Percentiles rank a stretch among this genome's conserved stretches.
phyloP scores from a whole-genome alignment of 2,888 invertebrate genomes.

The Microctonus aethiopoides region DNA sequence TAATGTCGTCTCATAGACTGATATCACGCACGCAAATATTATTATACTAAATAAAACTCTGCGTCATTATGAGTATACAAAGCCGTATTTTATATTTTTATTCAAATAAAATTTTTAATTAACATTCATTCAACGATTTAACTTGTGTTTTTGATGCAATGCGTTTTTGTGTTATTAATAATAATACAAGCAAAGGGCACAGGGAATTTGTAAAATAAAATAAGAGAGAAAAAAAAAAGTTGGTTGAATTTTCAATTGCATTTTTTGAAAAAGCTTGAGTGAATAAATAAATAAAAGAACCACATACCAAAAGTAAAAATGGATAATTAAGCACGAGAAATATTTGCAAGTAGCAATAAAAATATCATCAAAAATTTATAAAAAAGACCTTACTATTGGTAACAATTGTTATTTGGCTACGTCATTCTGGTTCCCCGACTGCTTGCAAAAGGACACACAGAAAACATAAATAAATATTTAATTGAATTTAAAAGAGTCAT shows the following conservation, averaged over 20 bases:
- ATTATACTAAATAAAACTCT: background rate
- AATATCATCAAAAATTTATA: constrained; percentile 46
- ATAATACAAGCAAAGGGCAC: background rate
- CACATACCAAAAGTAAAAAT: background rate
- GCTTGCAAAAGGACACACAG: constrained; percentile 61
- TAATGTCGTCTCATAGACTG: constrained; percentile 62
- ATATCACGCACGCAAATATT: constrained; percentile 32
- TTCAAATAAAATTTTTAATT: background rate
- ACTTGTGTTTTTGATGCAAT: background rate
- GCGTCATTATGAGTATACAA: constrained; percentile 30
- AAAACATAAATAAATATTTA: constrained; percentile 37
- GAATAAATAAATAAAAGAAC: background rate
- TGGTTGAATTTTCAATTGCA: background rate
- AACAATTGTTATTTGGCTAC: constrained; percentile 66
- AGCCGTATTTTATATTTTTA: constrained; percentile 21
- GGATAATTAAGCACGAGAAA: background rate
- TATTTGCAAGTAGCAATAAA: constrained; percentile 1
- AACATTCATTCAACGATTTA: background rate
- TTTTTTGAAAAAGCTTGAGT: background rate
- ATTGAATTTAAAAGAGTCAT: background rate
- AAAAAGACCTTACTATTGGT: constrained; percentile 62
- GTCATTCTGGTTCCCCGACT: constrained; percentile 66
- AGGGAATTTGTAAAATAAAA: background rate
- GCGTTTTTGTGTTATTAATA: background rate
- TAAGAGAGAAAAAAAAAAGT: no score